phyloP scores from a whole-genome alignment of 2,113 vertebrate genomes.

The Lycocorax pyrrhopterus region DNA sequence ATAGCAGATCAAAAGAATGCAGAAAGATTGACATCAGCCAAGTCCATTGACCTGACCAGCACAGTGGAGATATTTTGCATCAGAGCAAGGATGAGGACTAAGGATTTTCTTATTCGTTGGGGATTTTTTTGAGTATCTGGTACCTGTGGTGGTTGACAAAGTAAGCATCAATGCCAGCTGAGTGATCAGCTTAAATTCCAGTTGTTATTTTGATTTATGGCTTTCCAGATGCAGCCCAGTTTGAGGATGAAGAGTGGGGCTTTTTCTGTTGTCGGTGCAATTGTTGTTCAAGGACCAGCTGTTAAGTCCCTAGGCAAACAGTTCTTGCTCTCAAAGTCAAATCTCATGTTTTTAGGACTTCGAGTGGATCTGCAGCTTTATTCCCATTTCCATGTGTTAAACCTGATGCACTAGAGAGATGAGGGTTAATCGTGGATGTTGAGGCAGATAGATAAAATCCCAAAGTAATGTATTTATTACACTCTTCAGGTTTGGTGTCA shows the following conservation, averaged over 20 bases:
- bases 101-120: not conserved
- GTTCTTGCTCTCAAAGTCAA: not conserved
- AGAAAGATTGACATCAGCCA: not conserved
- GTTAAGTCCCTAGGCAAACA: not conserved
- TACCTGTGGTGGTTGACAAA: not conserved
- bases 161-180: not conserved
- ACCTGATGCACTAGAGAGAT: not conserved
- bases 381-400: not conserved
- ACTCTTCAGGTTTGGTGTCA: not conserved
- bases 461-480: not conserved
- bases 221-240: not conserved
- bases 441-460: not conserved
- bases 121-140: not conserved
- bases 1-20: not conserved
- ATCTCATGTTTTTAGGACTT: not conserved
- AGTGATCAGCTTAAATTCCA: not conserved
- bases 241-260: not conserved
- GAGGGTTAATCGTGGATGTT: not conserved
- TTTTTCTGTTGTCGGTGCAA: not conserved
- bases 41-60: not conserved
- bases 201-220: not conserved
- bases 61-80: not conserved
- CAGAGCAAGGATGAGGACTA: not conserved
- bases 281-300: not conserved
- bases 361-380: not conserved